Percentiles rank a stretch among this genome's conserved stretches.
phyloP scores from a whole-genome alignment of 2,113 vertebrate genomes.

The Brachypodius melanocephalos region DNA sequence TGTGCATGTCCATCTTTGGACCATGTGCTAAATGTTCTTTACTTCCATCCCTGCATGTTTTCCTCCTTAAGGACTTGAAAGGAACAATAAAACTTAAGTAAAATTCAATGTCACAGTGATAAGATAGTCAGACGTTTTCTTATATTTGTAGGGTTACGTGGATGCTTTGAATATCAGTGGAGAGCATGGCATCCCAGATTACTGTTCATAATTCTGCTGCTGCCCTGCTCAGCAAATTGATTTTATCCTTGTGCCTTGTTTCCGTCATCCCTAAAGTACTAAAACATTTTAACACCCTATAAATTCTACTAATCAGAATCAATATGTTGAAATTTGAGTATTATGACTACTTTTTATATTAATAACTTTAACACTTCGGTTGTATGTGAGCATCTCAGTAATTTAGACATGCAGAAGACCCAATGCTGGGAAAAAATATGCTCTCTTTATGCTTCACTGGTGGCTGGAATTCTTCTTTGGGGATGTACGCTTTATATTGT shows the following conservation, averaged over 20 bases:
- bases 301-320: neutral
- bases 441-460: neutral
- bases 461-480: neutral
- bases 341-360: neutral
- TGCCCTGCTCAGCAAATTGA: neutral
- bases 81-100: neutral
- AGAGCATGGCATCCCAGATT: neutral
- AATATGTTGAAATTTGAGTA: neutral
- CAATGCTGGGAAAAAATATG: neutral
- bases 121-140: neutral
- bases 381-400: neutral
- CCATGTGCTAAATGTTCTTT: neutral
- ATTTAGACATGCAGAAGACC: neutral
- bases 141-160: neutral
- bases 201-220: neutral
- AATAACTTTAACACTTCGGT: neutral
- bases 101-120: neutral
- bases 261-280: neutral
- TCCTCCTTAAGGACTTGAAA: neutral
- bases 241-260: neutral
- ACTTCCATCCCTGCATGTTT: neutral
- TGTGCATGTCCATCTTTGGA: neutral
- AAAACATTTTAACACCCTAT: neutral
- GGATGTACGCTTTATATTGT: neutral
- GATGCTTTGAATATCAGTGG: neutral